phyloP scores from a whole-genome alignment of 1,140 invertebrate species.

The Heliconius himera region DNA sequence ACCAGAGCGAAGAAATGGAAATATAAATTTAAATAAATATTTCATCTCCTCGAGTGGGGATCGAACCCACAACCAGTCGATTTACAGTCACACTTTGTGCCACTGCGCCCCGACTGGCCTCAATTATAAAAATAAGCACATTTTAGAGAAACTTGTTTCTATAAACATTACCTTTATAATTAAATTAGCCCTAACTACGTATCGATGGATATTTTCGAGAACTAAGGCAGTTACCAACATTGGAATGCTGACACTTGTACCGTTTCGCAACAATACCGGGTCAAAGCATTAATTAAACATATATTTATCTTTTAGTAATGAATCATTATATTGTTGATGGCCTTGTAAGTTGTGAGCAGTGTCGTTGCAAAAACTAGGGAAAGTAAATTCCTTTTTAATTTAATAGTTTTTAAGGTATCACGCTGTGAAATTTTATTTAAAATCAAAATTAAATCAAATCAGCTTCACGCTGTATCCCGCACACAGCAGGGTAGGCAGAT shows the following conservation, averaged over 20 bases:
- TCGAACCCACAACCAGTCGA: too few relatives aligned
- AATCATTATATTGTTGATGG: constrained; percentile 40
- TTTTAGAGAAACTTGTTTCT: neutral
- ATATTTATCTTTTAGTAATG: constrained; percentile 36
- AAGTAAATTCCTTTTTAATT: constrained; percentile 55
- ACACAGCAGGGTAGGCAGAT: too few relatives aligned
- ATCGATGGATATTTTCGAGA: neutral
- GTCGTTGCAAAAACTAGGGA: constrained; percentile 55
- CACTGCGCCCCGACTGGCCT: too few relatives aligned
- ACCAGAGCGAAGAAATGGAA: too few relatives aligned
- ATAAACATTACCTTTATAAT: neutral
- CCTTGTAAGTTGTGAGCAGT: constrained; percentile 44
- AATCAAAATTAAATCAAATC: too few relatives aligned
- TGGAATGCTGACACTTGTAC: constrained; percentile 34
- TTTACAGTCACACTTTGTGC: too few relatives aligned
- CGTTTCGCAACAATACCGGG: constrained; percentile 36
- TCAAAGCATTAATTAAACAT: constrained; percentile 41
- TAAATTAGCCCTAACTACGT: neutral
- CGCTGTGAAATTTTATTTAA: neutral
- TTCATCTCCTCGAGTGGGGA: too few relatives aligned
- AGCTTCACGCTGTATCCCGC: too few relatives aligned
- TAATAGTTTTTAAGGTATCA: constrained; percentile 13
- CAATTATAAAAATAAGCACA: neutral
- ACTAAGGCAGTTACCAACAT: constrained; percentile 13
- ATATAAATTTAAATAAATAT: too few relatives aligned